Percentiles rank a stretch among this genome's conserved stretches.
These are phyloP conservation scores for Apotomis turbidana DNA, from an alignment of 2,888 invertebrate species.

Conservation along the genomic window DNA sequence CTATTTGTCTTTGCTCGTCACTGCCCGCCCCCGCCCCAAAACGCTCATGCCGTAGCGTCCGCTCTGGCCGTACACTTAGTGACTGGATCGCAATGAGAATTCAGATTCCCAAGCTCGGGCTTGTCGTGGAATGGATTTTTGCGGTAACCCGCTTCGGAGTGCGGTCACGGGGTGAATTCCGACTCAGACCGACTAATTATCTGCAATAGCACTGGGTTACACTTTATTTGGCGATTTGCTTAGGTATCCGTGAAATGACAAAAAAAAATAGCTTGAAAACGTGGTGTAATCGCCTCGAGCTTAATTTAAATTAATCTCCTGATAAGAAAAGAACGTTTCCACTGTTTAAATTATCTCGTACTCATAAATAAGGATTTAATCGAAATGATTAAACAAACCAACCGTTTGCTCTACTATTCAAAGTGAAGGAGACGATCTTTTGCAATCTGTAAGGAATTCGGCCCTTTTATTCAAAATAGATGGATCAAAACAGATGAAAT, in stretches of 20 bases:
- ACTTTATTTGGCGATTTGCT: background rate
- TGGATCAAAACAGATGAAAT: conserved; percentile 18
- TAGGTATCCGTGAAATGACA: background rate
- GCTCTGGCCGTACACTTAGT: background rate
- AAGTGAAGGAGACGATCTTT: background rate
- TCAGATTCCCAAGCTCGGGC: conserved; percentile 20
- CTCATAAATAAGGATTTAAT: background rate
- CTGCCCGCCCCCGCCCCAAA: no score
- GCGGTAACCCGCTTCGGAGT: conserved; percentile 25
- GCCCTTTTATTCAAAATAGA: conserved; percentile 22
- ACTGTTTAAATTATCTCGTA: no score
- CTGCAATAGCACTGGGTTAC: background rate
- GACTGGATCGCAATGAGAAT: conserved; percentile 25
- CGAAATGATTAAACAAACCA: background rate
- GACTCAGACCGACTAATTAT: conserved; percentile 1
- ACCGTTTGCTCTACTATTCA: conserved; percentile 3
- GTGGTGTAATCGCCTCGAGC: background rate
- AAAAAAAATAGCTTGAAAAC: background rate
- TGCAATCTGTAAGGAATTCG: conserved; percentile 22
- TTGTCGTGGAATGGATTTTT: conserved; percentile 42
- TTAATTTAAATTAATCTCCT: background rate
- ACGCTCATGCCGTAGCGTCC: no score
- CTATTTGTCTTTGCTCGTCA: no score
- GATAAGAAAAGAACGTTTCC: background rate
- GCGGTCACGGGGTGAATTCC: conserved; percentile 28